Base-by-base conservation (phyloP, 2,888 invertebrate genomes). In the Apoda limacodes region DNA sequence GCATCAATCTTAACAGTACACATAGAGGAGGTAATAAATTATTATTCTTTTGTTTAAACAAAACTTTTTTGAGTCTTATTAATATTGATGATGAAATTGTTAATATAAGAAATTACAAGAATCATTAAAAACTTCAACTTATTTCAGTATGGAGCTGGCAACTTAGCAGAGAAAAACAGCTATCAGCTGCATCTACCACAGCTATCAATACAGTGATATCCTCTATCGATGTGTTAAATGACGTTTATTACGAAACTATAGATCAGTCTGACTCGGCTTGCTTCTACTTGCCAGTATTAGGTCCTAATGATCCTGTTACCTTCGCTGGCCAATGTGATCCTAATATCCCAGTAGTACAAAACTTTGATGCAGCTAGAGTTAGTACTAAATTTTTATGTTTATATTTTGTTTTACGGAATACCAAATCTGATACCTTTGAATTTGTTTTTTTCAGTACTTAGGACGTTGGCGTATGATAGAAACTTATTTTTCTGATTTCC, bases 401-500 rank as follows among this genome's bases (percentile, higher is more conserved):
- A n/a, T n/a, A n/a, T n/a, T n/a, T n/a, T n/a, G 11, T 7, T 12
- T 12, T 4, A n/a, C n/a, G n/a, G n/a, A n/a, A n/a, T n/a, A n/a
- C n/a, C n/a, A n/a, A n/a, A n/a, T n/a, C n/a, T n/a, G n/a, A n/a
- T n/a, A n/a, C n/a, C n/a, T 22, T 9, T 12, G 10, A 7, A 22
- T 28, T 12, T 30, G 5, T 28, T 30, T 55, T 13, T 45, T 46
- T 10, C 30, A 66, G 65, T 70, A 60, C 24, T 2, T 41, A 7
- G 65, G 62, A 5, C 55, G 46, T 9, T 88, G 88, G 88, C 85
- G 83, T 46, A 82, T 87, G 46, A 82, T 83, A 9, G 83, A 85
- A 44, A 78, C 83, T 41, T 88, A 88, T 48, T 84, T 84, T 29
- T 72, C 84, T 2, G 48, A 82, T 10, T 82, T 81, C 44, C 83